Conservation (phyloP, 2,113 vertebrate genomes). For the Colistium nudipinnis region DNA sequence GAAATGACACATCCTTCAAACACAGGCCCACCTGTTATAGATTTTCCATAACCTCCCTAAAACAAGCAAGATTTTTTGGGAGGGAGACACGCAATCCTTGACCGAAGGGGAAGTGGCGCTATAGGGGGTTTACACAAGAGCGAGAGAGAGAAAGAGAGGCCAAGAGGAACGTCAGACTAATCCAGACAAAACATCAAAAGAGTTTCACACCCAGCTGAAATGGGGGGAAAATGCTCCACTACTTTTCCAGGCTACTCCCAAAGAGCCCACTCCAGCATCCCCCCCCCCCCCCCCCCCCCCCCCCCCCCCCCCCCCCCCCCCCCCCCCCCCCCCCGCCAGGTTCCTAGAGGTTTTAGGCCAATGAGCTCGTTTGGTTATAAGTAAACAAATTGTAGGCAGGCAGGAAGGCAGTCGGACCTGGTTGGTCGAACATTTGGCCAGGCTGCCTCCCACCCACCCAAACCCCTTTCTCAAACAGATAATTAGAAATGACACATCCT, state of each 20-base stretch:
- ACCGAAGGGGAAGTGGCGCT: conserved; percentile 29
- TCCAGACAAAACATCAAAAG: conserved; percentile 61
- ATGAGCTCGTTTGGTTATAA: conserved; percentile 6
- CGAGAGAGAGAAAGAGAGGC: conserved; percentile 18
- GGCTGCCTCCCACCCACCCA: conserved; percentile 43
- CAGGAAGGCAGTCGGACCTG: conserved; percentile 9
- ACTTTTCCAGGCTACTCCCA: conserved; percentile 55
- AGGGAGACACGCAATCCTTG: conserved; percentile 53
- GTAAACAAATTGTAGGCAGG: conserved; percentile 6
- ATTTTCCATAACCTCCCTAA: conserved; percentile 69
- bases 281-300: conserved; percentile 56
- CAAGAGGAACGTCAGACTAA: conserved; percentile 45
- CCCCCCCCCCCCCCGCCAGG: no score
- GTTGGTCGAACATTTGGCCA: conserved; percentile 48
- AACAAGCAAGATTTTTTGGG: conserved; percentile 49
- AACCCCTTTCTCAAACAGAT: conserved; percentile 66
- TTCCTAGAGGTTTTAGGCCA: no score
- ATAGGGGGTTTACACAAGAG: conserved; percentile 7
- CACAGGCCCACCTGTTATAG: conserved; percentile 74
- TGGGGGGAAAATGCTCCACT: conserved; percentile 42
- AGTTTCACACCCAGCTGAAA: conserved; percentile 54
- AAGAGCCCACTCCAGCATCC: conserved; percentile 28
- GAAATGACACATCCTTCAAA: conserved; percentile 72
- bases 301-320: no score
- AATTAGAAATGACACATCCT: conserved; percentile 73